Conservation (phyloP, 2,797 vertebrate genomes). For the Holocentrus rufus region DNA sequence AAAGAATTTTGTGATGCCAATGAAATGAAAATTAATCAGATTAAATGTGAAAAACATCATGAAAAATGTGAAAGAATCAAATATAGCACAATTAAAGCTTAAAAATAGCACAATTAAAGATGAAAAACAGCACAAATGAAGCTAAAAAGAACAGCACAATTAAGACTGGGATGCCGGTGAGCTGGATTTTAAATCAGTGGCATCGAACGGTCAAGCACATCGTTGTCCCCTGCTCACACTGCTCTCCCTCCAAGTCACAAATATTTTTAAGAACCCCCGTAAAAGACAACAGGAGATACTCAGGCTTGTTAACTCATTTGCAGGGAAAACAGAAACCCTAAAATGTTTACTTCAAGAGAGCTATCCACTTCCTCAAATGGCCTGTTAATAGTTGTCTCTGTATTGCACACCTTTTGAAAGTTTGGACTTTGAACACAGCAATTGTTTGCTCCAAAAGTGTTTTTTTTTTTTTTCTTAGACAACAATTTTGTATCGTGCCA, state of each 20-base stretch:
- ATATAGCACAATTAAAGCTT: constrained; percentile 43
- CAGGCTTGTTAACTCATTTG: constrained; percentile 67
- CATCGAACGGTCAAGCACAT: constrained; percentile 15
- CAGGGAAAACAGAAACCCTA: constrained; percentile 33
- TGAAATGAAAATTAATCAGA: constrained; percentile 37
- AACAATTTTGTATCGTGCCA: constrained; percentile 15
- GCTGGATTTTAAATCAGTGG: constrained; percentile 19
- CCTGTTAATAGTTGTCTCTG: constrained; percentile 32
- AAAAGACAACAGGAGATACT: constrained; percentile 43
- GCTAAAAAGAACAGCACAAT: not conserved
- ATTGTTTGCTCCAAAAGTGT: constrained; percentile 36
- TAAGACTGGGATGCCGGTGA: constrained; percentile 2
- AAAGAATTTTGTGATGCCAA: constrained; percentile 25
- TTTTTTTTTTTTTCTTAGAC: constrained; percentile 11
- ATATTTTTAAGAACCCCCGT: constrained; percentile 7
- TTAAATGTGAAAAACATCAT: not conserved
- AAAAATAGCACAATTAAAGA: constrained; percentile 55
- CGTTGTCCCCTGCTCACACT: constrained; percentile 11
- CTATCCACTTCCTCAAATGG: constrained; percentile 32
- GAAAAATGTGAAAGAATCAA: constrained; percentile 1
- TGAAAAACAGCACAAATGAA: constrained; percentile 50
- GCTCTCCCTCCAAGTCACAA: constrained; percentile 18
- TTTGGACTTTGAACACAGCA: constrained; percentile 36
- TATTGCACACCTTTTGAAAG: constrained; percentile 46
- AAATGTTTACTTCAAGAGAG: constrained; percentile 65